These are phyloP conservation scores for Lepus timidus DNA, from an alignment of 2,113 vertebrate genomes.

Conservation along the genomic window DNA sequence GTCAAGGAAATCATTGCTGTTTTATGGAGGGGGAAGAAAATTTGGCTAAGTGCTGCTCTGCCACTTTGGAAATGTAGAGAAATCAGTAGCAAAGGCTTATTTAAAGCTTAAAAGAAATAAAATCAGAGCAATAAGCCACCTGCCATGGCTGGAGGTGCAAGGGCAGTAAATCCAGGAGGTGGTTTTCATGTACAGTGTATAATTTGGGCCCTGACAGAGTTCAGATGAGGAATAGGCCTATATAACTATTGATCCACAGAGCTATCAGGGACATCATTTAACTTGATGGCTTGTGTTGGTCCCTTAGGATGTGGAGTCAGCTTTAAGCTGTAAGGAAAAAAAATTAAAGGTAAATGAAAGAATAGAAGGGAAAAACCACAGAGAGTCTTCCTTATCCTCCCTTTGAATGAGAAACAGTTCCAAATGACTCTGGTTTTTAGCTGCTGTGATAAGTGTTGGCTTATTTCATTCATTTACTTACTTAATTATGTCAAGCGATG, in stretches of 20 bases:
- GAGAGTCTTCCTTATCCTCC: slow-evolving; percentile 34
- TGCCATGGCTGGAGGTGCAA: slow-evolving; percentile 49
- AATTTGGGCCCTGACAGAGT: slow-evolving; percentile 84
- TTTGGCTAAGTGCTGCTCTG: slow-evolving; percentile 48
- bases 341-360: slow-evolving; percentile 81
- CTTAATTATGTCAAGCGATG: slow-evolving; percentile 49
- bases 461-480: slow-evolving; percentile 66
- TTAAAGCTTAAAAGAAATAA: slow-evolving; percentile 80
- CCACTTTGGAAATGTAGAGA: slow-evolving; percentile 71
- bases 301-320: slow-evolving; percentile 84
- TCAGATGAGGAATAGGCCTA: slow-evolving; percentile 82
- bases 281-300: slow-evolving; percentile 82
- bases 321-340: slow-evolving; percentile 81
- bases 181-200: slow-evolving; percentile 83
- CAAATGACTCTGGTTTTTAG: slow-evolving; percentile 37
- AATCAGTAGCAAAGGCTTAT: slow-evolving; percentile 74
- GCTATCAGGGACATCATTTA: slow-evolving; percentile 85
- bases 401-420: slow-evolving; percentile 57
- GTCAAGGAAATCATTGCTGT: slow-evolving; percentile 44
- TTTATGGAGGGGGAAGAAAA: slow-evolving; percentile 28
- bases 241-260: slow-evolving; percentile 85
- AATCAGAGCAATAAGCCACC: slow-evolving; percentile 60
- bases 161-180: slow-evolving; percentile 79
- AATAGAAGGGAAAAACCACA: slow-evolving; percentile 55
- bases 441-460: background rate